These are phyloP conservation scores for Tarsius wallacei DNA, from an alignment of 2,797 vertebrate genomes.

Conservation along the genomic window DNA sequence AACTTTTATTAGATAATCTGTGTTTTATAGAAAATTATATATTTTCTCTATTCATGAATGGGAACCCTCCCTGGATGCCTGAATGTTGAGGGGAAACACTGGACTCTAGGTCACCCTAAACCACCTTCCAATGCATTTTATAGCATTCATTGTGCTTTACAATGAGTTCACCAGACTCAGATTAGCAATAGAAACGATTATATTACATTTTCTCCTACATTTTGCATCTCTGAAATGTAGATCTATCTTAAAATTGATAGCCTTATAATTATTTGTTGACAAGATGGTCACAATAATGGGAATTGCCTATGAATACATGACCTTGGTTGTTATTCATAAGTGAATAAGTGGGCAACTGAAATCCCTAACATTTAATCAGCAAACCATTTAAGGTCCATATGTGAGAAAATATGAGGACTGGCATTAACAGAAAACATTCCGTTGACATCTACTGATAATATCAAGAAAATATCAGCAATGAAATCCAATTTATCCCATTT, in stretches of 20 bases:
- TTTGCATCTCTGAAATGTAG: neutral
- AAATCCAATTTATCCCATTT: neutral
- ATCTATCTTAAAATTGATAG: neutral
- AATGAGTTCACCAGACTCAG: neutral
- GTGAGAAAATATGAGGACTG: neutral
- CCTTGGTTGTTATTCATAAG: neutral
- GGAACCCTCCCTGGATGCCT: neutral
- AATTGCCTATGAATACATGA: neutral
- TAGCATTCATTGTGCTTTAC: neutral
- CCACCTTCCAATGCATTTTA: neutral
- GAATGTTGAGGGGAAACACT: neutral
- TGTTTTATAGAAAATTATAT: neutral
- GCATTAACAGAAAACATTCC: neutral
- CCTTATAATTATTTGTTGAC: neutral
- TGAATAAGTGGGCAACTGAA: neutral
- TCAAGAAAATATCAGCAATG: neutral
- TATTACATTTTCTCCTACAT: neutral
- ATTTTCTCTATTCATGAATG: neutral
- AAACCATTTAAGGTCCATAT: neutral
- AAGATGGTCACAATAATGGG: neutral
- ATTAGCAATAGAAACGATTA: neutral
- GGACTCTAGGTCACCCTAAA: neutral
- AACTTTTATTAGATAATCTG: neutral
- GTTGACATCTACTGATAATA: neutral
- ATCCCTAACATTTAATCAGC: neutral